phyloP scores from a whole-genome alignment of 2,797 vertebrate species.

The Pseudotriccus pelzelni region DNA sequence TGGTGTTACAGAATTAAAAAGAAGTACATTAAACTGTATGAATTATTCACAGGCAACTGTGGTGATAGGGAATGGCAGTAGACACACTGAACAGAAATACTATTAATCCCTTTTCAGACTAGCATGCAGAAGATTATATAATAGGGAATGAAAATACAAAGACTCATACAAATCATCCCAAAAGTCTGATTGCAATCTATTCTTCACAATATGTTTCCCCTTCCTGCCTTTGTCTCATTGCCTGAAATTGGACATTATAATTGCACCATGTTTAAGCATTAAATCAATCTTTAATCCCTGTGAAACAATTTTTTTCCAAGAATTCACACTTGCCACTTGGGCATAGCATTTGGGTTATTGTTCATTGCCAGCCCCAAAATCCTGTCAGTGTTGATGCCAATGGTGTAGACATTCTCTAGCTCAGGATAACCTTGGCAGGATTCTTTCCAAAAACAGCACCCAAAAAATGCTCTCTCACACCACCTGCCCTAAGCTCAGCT shows the following conservation, averaged over 20 bases:
- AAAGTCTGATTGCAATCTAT: neutral
- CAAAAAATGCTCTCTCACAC: neutral
- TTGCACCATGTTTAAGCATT: neutral
- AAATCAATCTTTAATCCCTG: neutral
- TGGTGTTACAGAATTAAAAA: constrained; percentile 61
- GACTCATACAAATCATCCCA: neutral
- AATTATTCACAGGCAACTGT: constrained; percentile 69
- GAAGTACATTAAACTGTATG: constrained; percentile 40
- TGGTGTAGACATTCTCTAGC: accelerated
- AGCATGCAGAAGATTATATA: constrained; percentile 2
- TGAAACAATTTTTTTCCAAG: neutral
- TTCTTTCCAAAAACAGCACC: neutral
- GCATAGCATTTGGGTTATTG: neutral
- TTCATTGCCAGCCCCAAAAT: neutral
- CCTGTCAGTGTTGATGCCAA: neutral
- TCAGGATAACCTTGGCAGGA: neutral
- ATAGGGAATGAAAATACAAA: neutral
- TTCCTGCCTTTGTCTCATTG: neutral
- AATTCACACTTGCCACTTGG: neutral
- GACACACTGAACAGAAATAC: constrained; percentile 41
- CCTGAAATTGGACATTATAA: neutral
- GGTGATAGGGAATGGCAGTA: constrained; percentile 39
- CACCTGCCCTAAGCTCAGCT: neutral
- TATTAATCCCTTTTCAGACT: constrained; percentile 59
- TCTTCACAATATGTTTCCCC: neutral